phyloP scores from a whole-genome alignment of 2,888 invertebrate species.

The Heterodera filipjevi region DNA sequence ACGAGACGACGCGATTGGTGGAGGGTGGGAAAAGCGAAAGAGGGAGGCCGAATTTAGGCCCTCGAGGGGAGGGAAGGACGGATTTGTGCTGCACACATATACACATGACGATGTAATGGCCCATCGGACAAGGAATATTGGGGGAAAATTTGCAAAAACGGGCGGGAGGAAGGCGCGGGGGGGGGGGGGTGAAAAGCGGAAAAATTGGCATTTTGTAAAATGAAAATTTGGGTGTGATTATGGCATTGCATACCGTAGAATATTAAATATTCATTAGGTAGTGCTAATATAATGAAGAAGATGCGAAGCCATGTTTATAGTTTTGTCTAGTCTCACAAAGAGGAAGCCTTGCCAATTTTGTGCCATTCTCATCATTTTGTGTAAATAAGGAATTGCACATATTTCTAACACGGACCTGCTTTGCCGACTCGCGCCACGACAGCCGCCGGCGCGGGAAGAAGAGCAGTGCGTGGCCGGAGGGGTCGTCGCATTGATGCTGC shows the following conservation, averaged over 20 bases:
- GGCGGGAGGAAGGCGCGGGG: not conserved
- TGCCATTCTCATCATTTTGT: not conserved
- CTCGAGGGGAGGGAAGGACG: not conserved
- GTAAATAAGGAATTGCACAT: not conserved
- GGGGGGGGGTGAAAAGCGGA: no score
- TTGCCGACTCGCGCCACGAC: slow-evolving; percentile 5
- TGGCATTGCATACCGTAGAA: no score
- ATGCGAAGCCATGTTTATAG: no score
- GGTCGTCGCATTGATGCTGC: slow-evolving; percentile 3
- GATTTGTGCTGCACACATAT: not conserved
- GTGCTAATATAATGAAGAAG: no score
- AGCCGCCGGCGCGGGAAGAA: not conserved
- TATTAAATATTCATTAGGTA: not conserved
- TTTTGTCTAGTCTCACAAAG: no score
- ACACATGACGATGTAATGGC: not conserved
- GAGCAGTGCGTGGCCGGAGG: not conserved
- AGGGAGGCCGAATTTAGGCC: not conserved
- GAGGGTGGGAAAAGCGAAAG: not conserved
- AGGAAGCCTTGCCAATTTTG: not conserved
- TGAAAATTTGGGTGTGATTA: not conserved
- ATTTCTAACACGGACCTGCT: not conserved
- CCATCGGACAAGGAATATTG: not conserved
- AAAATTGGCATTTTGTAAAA: not conserved
- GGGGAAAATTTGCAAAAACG: not conserved
- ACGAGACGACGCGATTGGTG: not conserved